These are phyloP conservation scores for Nebria brevicollis DNA, from an alignment of 2,888 invertebrate genomes.

Conservation along the genomic window DNA sequence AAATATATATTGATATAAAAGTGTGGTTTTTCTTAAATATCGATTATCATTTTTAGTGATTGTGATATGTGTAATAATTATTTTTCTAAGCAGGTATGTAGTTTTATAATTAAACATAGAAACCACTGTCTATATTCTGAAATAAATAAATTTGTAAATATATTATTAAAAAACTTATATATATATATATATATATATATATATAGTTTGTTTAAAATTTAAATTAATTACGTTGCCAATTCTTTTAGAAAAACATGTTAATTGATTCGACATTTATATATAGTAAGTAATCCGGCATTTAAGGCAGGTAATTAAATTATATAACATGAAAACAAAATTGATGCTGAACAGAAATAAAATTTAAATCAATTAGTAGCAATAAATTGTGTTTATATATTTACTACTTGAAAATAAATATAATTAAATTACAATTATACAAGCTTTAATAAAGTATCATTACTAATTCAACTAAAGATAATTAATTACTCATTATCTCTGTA, in stretches of 20 bases:
- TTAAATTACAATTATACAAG: not conserved
- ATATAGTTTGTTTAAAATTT: no score
- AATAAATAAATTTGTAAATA: no score
- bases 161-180: no score
- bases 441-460: not conserved
- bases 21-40: not conserved
- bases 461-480: not conserved
- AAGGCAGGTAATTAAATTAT: not conserved
- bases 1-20: not conserved
- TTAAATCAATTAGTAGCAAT: not conserved
- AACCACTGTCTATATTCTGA: no score
- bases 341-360: not conserved
- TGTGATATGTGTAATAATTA: not conserved
- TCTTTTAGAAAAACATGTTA: no score
- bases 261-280: not conserved
- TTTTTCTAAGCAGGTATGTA: not conserved
- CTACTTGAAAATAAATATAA: not conserved
- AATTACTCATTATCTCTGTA: not conserved
- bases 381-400: not conserved
- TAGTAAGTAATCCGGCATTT: not conserved
- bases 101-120: not conserved
- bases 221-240: no score
- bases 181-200: no score
- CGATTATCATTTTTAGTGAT: not conserved
- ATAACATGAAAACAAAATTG: not conserved